phyloP scores from a whole-genome alignment of 2,113 vertebrate genomes.

The Helogale parvula region DNA sequence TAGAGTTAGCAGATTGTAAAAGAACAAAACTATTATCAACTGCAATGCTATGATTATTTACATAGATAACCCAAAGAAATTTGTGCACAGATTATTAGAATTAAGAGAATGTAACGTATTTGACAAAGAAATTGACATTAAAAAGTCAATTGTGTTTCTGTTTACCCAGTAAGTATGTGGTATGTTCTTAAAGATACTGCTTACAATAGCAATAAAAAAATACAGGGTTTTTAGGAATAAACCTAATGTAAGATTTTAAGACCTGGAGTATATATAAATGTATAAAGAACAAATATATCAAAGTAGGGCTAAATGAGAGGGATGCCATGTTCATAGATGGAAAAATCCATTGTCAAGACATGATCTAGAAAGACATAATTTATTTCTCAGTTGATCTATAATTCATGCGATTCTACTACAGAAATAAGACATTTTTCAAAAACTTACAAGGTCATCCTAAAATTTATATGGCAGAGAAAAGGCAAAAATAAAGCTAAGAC shows the following conservation, averaged over 20 bases:
- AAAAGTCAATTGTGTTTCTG: background rate
- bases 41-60: conserved; percentile 32
- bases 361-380: background rate
- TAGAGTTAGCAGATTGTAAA: conserved; percentile 21
- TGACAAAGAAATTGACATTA: background rate
- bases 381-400: background rate
- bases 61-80: background rate
- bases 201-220: conserved; percentile 49
- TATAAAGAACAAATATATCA: background rate
- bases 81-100: conserved; percentile 35
- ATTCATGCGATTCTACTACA: background rate
- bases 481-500: background rate
- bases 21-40: background rate
- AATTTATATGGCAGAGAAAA: background rate
- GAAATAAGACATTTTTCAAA: background rate
- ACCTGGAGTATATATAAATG: background rate
- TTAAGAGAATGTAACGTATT: background rate
- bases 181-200: background rate
- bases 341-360: background rate
- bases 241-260: background rate
- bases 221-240: background rate
- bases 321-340: background rate
- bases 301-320: background rate
- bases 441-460: background rate
- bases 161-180: background rate